Conservation (phyloP, 2,888 invertebrate species). For the Taphrorychus bicolor region DNA sequence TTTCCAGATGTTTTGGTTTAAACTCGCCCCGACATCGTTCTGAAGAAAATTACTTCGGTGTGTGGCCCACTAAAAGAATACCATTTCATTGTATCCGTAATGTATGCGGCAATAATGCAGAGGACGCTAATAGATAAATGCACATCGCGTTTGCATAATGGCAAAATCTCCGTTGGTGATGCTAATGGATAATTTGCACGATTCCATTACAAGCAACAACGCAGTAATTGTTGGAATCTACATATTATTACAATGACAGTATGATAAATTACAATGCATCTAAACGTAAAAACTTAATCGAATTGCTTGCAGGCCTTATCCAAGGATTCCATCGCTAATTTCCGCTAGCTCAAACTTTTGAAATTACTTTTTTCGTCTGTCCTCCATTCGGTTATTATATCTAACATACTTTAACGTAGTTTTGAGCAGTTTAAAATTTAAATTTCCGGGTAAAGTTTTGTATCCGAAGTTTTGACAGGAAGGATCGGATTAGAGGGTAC, state of each 20-base stretch:
- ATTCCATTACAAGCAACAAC: neutral
- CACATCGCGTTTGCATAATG: neutral
- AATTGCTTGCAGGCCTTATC: too few relatives aligned
- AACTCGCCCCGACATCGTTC: neutral
- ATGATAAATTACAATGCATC: neutral
- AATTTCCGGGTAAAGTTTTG: slow-evolving; percentile 6
- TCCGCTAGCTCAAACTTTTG: neutral
- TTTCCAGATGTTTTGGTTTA: slow-evolving; percentile 7
- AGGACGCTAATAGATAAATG: neutral
- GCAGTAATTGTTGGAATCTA: neutral
- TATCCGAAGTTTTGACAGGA: slow-evolving; percentile 8
- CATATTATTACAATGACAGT: too few relatives aligned
- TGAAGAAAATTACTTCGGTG: neutral
- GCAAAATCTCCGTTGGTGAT: neutral
- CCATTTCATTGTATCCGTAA: neutral
- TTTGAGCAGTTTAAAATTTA: slow-evolving; percentile 7
- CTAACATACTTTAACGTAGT: slow-evolving; percentile 1
- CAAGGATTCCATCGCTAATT: neutral
- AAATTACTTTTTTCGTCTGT: neutral
- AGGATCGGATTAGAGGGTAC: slow-evolving; percentile 1
- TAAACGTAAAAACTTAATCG: too few relatives aligned
- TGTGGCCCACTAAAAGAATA: neutral
- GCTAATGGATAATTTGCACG: neutral
- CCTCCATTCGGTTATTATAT: neutral
- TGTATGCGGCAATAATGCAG: neutral